Evolutionary conservation across 2,888 invertebrate species (phyloP).

Genomic region (Andrena marginata): DNA sequence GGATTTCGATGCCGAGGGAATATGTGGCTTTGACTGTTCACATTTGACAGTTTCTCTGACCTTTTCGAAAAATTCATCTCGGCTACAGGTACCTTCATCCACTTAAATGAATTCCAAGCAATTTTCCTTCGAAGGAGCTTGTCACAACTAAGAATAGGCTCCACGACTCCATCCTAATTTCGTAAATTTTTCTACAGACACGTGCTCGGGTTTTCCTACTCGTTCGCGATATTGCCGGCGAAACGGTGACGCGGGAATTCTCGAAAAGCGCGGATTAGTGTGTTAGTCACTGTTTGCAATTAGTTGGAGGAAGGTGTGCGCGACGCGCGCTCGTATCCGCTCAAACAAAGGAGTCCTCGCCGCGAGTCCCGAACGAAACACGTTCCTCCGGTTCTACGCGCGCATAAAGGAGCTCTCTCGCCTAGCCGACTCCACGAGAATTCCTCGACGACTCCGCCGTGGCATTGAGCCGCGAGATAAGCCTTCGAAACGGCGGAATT

Average conservation of each 20-base stretch:
- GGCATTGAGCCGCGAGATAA: slow-evolving; percentile 49
- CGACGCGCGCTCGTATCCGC: slow-evolving; percentile 40
- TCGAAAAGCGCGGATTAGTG: background rate
- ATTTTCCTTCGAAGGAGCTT: too few species aligned
- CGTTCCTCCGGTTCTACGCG: slow-evolving; percentile 66
- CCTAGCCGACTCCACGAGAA: slow-evolving; percentile 56
- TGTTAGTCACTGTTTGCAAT: slow-evolving; percentile 22
- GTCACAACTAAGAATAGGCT: background rate
- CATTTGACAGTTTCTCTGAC: too few species aligned
- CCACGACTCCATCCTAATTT: background rate
- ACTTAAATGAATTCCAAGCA: too few species aligned
- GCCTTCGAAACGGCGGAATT: slow-evolving; percentile 31
- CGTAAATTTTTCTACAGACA: background rate
- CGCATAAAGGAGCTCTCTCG: slow-evolving; percentile 60
- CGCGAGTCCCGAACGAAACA: slow-evolving; percentile 59
- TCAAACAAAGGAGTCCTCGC: slow-evolving; percentile 75
- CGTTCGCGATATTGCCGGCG: background rate
- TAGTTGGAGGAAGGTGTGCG: slow-evolving; percentile 40
- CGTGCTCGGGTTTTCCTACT: background rate
- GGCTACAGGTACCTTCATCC: too few species aligned
- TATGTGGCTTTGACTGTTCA: too few species aligned
- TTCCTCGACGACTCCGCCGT: slow-evolving; percentile 51
- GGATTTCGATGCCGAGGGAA: too few species aligned
- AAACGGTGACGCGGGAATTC: background rate
- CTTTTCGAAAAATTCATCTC: too few species aligned